Evolutionary conservation across 2,888 invertebrate genomes (phyloP), one percentile per base, ranked within the genome.

Genomic region (Idaea biselata): DNA sequence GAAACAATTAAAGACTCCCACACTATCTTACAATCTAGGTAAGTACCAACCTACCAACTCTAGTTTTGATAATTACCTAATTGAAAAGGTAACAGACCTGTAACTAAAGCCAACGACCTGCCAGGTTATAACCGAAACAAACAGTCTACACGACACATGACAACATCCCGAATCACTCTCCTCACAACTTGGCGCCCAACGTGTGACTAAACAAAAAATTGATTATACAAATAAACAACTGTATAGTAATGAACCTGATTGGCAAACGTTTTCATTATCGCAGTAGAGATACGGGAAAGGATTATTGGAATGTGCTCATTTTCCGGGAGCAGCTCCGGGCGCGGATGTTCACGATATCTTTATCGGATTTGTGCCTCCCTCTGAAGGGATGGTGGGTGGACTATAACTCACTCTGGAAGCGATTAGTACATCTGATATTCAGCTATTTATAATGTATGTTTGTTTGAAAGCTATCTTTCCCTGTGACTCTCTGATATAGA

Each of bases 141-240:
- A 25, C 25, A 25, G 25, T 25, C 25, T 25, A 25, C 5, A 25
- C 25, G 5, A 25, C 25, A 25, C 25, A 25, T 1, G 25, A 25
- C 25, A 25, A 25, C 5, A 25, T 25, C 25, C 3, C 25, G 5
- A 25, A 25, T 25, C 25, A 25, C 25, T 3, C 14, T 44, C 44
- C 11, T 44, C 1, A 44, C 44, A 44, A 44, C 55, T n/a, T 64
- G 66, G 58, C 65, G 67, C 67, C 64, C 67, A 64, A 60, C 65
- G 32, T 56, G 60, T 62, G 62, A 57, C 63, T 11, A 44, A 44
- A 8, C 3, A 2, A 44, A 0, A 44, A 44, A 44, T 11, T 11
- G 44, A 44, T 44, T 44, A 11, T 11, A 7, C 11, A 44, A 14
- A 44, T 14, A 44, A 14, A 14, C 44, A 44, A 44, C 14, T 7